Percentiles rank a stretch among this genome's conserved stretches.
Evolutionary conservation across 2,113 vertebrate genomes (phyloP).

Genomic region (Nicator chloris): DNA sequence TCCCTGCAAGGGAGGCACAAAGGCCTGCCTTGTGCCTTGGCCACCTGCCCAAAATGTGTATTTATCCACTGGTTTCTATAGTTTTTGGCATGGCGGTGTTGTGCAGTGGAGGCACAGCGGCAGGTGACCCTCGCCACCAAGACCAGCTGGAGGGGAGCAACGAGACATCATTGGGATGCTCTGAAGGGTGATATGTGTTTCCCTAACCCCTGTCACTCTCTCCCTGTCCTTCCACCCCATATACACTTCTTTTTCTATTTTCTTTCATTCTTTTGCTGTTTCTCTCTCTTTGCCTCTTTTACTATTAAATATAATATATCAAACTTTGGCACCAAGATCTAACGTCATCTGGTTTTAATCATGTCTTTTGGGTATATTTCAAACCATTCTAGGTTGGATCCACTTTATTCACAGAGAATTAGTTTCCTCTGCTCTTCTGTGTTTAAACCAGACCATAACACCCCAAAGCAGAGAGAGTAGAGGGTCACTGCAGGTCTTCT

Average conservation of each 20-base stretch:
- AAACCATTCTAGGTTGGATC: background rate
- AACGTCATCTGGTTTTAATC: background rate
- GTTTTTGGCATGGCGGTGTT: too few species aligned
- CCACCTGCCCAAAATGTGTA: background rate
- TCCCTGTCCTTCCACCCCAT: background rate
- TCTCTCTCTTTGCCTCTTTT: background rate
- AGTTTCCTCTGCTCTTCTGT: background rate
- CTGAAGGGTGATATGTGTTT: too few species aligned
- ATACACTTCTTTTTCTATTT: background rate
- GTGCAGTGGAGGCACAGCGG: rapidly evolving
- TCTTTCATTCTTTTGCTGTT: background rate
- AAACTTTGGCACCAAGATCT: background rate
- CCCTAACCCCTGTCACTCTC: too few species aligned
- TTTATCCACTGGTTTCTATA: background rate
- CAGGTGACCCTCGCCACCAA: background rate
- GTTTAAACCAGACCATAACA: background rate
- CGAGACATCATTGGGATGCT: rapidly evolving
- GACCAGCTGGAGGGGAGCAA: background rate
- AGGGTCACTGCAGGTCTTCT: background rate
- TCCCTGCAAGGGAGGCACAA: background rate
- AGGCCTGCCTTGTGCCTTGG: too few species aligned
- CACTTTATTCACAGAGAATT: background rate
- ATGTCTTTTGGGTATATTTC: background rate
- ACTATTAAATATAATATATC: background rate
- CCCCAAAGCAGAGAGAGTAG: background rate